Evolutionary conservation across 2,888 invertebrate genomes (phyloP).

Genomic region (Subacronicta megacephala): DNA sequence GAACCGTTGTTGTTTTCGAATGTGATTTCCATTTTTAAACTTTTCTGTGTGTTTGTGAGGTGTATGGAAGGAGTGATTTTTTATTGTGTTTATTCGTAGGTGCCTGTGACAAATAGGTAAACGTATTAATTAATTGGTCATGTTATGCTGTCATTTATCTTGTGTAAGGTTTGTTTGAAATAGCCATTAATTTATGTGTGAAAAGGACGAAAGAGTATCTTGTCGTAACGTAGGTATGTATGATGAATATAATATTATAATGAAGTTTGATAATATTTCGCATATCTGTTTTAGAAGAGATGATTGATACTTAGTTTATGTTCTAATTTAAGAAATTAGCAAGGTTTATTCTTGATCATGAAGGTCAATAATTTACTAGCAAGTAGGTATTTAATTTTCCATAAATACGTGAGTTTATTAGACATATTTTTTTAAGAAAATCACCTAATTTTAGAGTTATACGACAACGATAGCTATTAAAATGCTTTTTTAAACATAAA

Average conservation of each 20-base stretch:
- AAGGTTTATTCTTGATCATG: not conserved
- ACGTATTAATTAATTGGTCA: conserved; percentile 38
- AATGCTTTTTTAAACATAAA: no score
- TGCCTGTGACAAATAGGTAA: conserved; percentile 40
- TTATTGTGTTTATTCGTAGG: conserved; percentile 21
- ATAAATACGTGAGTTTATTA: not conserved
- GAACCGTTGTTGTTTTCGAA: conserved; percentile 3
- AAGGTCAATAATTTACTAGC: not conserved
- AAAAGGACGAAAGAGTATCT: conserved; percentile 10
- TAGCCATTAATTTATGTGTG: conserved; percentile 1
- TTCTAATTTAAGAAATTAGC: not conserved
- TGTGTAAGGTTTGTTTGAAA: conserved; percentile 30
- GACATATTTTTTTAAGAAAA: no score
- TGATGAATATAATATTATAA: not conserved
- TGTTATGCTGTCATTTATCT: conserved; percentile 1
- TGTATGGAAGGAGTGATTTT: conserved; percentile 24
- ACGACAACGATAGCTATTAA: no score
- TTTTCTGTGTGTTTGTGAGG: conserved; percentile 11
- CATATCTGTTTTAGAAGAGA: not conserved
- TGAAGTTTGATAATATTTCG: not conserved
- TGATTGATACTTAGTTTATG: no score
- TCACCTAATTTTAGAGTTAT: no score
- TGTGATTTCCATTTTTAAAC: conserved; percentile 22
- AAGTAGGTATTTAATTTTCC: not conserved
- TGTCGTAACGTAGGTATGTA: conserved; percentile 25